These are phyloP conservation scores for Drosophila kokeensis DNA, from an alignment of 2,888 invertebrate genomes.

Conservation along the genomic window DNA sequence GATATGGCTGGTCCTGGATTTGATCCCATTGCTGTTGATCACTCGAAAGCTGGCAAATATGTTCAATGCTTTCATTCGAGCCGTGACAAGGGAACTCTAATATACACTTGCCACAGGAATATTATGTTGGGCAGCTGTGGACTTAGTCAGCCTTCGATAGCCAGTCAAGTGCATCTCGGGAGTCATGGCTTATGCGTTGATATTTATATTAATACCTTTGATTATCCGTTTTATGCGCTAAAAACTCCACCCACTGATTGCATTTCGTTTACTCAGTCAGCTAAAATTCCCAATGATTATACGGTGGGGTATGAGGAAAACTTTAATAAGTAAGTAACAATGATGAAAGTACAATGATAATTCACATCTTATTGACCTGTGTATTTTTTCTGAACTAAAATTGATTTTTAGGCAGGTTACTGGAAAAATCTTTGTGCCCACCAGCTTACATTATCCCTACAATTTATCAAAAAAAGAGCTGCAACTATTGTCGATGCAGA, in stretches of 20 bases:
- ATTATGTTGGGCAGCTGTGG: slow-evolving; percentile 83
- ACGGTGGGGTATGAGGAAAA: slow-evolving; percentile 83
- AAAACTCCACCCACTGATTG: slow-evolving; percentile 70
- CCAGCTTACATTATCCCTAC: slow-evolving; percentile 80
- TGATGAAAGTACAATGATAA: not conserved
- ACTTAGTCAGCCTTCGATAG: slow-evolving; percentile 78
- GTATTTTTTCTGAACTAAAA: not conserved
- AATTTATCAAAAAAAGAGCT: slow-evolving; percentile 82
- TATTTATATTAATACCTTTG: slow-evolving; percentile 83
- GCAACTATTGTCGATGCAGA: slow-evolving; percentile 11
- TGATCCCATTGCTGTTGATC: slow-evolving; percentile 76
- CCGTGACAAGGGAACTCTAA: slow-evolving; percentile 82
- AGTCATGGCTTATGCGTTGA: slow-evolving; percentile 83
- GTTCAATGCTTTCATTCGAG: slow-evolving; percentile 84
- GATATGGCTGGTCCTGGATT: slow-evolving; percentile 85
- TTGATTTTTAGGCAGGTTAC: slow-evolving; percentile 64
- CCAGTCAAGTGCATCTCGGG: slow-evolving; percentile 76
- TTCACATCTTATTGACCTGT: not conserved
- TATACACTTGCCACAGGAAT: slow-evolving; percentile 83
- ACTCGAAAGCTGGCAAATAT: slow-evolving; percentile 80
- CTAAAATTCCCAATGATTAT: slow-evolving; percentile 76
- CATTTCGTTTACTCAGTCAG: slow-evolving; percentile 58
- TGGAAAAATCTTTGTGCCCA: slow-evolving; percentile 83
- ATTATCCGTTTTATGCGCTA: slow-evolving; percentile 82
- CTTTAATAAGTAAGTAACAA: slow-evolving; percentile 61